Percentiles rank a stretch among this genome's conserved stretches.
Evolutionary conservation across 2,797 vertebrate genomes (phyloP).

Genomic region (Amazona ochrocephala): DNA sequence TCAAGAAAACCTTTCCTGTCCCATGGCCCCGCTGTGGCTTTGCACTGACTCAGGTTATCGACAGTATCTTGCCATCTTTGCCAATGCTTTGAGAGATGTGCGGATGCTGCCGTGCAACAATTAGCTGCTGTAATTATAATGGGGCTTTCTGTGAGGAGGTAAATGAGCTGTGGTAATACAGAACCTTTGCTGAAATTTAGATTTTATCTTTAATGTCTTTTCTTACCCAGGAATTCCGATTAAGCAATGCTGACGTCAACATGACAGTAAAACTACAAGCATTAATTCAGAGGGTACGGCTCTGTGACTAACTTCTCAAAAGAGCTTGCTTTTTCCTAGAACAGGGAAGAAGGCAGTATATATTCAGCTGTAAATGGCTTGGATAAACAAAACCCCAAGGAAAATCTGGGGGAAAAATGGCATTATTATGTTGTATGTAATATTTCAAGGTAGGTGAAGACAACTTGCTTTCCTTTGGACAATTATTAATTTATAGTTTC

Average conservation of each 20-base stretch:
- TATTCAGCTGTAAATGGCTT: background rate
- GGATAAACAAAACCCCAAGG: background rate
- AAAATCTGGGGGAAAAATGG: background rate
- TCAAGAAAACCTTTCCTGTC: background rate
- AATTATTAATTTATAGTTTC: background rate
- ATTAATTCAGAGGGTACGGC: background rate
- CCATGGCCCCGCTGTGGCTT: background rate
- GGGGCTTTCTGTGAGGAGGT: background rate
- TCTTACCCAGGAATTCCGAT: background rate
- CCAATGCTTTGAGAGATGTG: background rate
- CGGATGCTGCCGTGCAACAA: background rate
- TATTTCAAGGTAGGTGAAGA: background rate
- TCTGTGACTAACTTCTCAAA: background rate
- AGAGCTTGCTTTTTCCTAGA: background rate
- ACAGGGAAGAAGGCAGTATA: background rate
- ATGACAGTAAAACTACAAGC: background rate
- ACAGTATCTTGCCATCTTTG: background rate
- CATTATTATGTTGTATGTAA: background rate
- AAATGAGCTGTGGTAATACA: background rate
- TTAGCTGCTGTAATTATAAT: background rate
- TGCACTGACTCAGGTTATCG: accelerated
- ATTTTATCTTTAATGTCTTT: background rate
- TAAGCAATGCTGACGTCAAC: background rate
- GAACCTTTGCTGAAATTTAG: background rate
- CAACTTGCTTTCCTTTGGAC: background rate